A percentile compares a stretch with the other conserved stretches of the same genome.
These are phyloP conservation scores for Drosophila lowei DNA, from an alignment of 1,140 invertebrate genomes.

Conservation along the genomic window DNA sequence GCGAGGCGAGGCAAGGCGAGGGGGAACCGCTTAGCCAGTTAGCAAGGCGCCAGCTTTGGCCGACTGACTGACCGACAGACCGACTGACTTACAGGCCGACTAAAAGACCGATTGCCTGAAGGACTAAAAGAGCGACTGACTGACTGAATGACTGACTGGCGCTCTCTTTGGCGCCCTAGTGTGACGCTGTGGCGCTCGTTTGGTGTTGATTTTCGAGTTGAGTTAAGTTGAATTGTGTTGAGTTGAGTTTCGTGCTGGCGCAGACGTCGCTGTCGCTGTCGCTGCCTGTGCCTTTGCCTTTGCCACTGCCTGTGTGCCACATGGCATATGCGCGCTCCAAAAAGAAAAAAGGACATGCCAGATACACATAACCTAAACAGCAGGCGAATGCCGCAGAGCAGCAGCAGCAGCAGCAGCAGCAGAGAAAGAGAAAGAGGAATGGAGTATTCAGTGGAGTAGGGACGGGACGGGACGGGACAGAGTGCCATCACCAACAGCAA, in stretches of 20 bases:
- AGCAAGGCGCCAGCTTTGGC: conserved; percentile 62
- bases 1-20: no score
- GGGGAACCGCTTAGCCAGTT: conserved; percentile 60
- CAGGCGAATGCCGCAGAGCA: conserved; percentile 47
- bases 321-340: conserved; percentile 65
- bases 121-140: neutral
- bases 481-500: conserved; percentile 22
- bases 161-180: conserved; percentile 6
- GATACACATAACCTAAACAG: conserved; percentile 67
- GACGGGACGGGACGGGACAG: neutral
- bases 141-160: conserved; percentile 16
- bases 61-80: conserved; percentile 38
- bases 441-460: conserved; percentile 11
- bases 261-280: conserved; percentile 39
- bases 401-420: no score
- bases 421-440: no score
- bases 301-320: conserved; percentile 15
- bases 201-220: conserved; percentile 53
- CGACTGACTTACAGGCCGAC: conserved; percentile 26
- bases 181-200: conserved; percentile 6
- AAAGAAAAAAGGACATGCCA: conserved; percentile 68
- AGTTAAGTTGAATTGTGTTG: conserved; percentile 62
- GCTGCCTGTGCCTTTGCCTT: conserved; percentile 17
- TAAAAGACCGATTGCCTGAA: conserved; percentile 17
- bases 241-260: conserved; percentile 68